These are phyloP conservation scores for Entosphenus tridentatus DNA, from an alignment of 2,113 vertebrate species.

Conservation along the genomic window DNA sequence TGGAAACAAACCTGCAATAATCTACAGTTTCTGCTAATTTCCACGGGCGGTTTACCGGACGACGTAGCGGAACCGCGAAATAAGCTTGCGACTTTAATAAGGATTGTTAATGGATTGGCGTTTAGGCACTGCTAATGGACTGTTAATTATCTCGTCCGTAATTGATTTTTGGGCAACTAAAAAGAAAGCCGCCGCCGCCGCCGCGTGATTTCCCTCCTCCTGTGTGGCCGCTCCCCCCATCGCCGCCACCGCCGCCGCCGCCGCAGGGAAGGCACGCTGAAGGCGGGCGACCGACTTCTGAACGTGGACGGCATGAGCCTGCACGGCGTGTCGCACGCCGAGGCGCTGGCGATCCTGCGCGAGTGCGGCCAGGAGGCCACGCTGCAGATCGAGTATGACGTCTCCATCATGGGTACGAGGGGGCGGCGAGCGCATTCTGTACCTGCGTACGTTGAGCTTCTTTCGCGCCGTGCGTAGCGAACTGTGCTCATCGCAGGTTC, in stretches of 20 bases:
- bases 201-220: background rate
- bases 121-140: background rate
- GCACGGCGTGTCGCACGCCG: slow-evolving; percentile 52
- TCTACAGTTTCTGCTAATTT: no score
- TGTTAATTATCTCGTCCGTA: background rate
- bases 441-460: no score
- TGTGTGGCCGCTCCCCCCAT: background rate
- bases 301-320: slow-evolving; percentile 65
- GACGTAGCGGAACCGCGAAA: no score
- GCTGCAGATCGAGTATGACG: slow-evolving; percentile 86
- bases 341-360: slow-evolving; percentile 49
- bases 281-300: slow-evolving; percentile 58
- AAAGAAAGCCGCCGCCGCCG: background rate
- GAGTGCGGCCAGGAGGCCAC: slow-evolving; percentile 71
- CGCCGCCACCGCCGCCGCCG: no score
- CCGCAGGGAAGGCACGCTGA: slow-evolving; percentile 67
- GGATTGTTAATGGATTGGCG: background rate
- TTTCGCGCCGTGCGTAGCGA: no score
- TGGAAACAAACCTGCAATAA: no score
- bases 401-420: slow-evolving; percentile 64
- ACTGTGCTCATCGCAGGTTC: no score
- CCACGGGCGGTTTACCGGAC: no score
- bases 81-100: background rate
- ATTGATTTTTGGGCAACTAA: background rate
- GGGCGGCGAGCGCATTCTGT: no score